Percentiles rank a stretch among this genome's conserved stretches.
Evolutionary conservation across 2,113 vertebrate species (phyloP).

Genomic region (Macaca fascicularis): T2T-MFA8v1.1 NC_088388.1:32899501-32900000

Average conservation of each 20-base stretch:
- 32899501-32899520: slow-evolving; percentile 15
- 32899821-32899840: neutral
- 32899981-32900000: neutral
- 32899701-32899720: neutral
- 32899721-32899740: neutral
- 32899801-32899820: neutral
- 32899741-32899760: neutral
- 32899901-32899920: neutral
- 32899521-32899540: neutral
- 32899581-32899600: neutral
- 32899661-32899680: neutral
- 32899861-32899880: neutral
- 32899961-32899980: neutral
- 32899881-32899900: neutral
- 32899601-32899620: neutral
- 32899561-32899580: slow-evolving; percentile 22
- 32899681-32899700: neutral
- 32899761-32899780: neutral
- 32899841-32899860: neutral
- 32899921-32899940: neutral
- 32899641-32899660: slow-evolving; percentile 33
- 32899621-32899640: slow-evolving; percentile 12
- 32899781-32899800: neutral
- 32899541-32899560: neutral
- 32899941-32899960: neutral